Percentiles rank a stretch among this genome's conserved stretches.
Conservation (phyloP, 2,888 invertebrate species). For the Ormyrus rosae region DNA sequence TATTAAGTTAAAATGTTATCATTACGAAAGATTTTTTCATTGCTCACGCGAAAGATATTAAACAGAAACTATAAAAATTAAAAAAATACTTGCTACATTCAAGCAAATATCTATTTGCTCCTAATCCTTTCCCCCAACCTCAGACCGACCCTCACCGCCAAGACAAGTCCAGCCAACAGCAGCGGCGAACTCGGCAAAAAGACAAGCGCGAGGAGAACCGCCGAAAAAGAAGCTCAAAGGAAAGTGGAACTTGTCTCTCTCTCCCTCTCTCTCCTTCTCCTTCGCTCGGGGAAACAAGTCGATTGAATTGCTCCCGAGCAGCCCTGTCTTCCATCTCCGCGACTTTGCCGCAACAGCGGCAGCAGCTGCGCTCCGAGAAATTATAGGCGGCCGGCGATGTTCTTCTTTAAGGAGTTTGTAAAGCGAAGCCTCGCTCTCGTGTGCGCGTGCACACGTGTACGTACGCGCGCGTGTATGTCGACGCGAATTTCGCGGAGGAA, state of each 20-base stretch:
- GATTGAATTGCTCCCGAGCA: slow-evolving; percentile 22
- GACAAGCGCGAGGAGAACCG: background rate
- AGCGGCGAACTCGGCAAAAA: no score
- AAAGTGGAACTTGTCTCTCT: background rate
- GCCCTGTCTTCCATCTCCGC: slow-evolving; percentile 11
- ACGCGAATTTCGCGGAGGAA: no score
- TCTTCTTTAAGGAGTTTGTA: slow-evolving; percentile 34
- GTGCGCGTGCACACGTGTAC: no score
- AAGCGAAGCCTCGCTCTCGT: no score
- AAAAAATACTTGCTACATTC: no score
- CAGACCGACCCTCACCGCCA: background rate
- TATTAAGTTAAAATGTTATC: no score
- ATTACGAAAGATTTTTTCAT: no score
- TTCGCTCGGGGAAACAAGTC: background rate
- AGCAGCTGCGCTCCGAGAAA: slow-evolving; percentile 43
- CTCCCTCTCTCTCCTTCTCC: background rate
- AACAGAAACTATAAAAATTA: no score
- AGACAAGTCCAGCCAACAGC: background rate
- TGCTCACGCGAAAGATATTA: no score
- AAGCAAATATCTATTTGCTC: no score
- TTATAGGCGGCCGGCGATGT: background rate
- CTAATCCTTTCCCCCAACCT: no score
- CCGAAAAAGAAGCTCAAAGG: slow-evolving; percentile 19
- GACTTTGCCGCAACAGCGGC: slow-evolving; percentile 13
- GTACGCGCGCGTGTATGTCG: no score